Evolutionary conservation across 2,797 vertebrate species (phyloP).

Genomic region (Fratercula arctica): DNA sequence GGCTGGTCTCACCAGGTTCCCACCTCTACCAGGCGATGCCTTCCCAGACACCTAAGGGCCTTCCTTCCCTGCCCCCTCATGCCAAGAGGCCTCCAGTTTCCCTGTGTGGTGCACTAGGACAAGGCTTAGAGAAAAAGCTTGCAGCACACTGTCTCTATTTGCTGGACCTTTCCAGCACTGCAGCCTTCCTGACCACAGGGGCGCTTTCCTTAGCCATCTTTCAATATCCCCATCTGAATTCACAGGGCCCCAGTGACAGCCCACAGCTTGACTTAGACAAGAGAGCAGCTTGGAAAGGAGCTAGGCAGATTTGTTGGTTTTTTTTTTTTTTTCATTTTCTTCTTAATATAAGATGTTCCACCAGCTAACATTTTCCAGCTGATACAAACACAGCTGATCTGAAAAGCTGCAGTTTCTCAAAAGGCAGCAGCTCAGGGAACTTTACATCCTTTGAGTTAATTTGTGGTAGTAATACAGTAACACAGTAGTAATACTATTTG

Average conservation of each 20-base stretch:
- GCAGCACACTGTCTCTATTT: background rate
- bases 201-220: background rate
- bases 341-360: background rate
- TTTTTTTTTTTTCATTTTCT: background rate
- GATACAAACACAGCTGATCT: background rate
- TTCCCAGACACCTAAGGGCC: background rate
- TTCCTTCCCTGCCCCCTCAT: background rate
- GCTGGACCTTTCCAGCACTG: background rate
- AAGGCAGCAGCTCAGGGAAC: background rate
- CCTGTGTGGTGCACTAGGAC: background rate
- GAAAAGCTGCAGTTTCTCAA: background rate
- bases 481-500: background rate
- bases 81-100: background rate
- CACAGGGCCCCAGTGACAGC: background rate
- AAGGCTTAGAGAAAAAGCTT: background rate
- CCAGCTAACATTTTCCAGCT: background rate
- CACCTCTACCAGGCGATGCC: background rate
- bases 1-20: background rate
- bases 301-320: background rate
- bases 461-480: background rate
- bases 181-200: background rate
- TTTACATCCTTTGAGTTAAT: background rate
- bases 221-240: background rate
- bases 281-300: background rate
- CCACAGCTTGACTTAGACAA: background rate